Conservation (phyloP, 2,888 invertebrate species). For the Drosophila longiperda region DNA sequence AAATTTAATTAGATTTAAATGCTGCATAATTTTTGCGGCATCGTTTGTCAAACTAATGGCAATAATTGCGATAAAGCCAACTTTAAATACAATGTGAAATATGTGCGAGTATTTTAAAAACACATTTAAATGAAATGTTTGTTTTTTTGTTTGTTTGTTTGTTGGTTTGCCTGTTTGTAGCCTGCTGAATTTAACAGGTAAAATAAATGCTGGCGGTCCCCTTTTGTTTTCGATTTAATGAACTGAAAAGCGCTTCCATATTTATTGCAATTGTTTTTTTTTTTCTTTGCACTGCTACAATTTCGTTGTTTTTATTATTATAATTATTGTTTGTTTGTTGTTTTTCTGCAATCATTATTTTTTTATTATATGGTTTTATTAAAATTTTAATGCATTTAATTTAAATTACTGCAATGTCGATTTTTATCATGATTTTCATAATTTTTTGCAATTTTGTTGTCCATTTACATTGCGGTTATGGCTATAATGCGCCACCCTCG, state of each 20-base stretch:
- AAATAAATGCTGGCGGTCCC: conserved; percentile 63
- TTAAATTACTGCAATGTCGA: conserved; percentile 72
- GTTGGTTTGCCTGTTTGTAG: conserved; percentile 16
- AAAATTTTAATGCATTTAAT: conserved; percentile 74
- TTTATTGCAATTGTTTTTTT: conserved; percentile 64
- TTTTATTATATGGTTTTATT: conserved; percentile 43
- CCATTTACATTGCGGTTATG: conserved; percentile 59
- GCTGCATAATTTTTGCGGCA: conserved; percentile 57
- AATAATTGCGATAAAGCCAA: conserved; percentile 79
- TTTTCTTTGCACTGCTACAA: conserved; percentile 30
- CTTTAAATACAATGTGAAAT: conserved; percentile 58
- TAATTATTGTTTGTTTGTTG: conserved; percentile 69
- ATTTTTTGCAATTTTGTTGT: conserved; percentile 51
- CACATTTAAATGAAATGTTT: conserved; percentile 49
- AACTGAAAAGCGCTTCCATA: conserved; percentile 78
- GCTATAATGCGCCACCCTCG: conserved; percentile 16
- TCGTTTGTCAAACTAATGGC: conserved; percentile 72
- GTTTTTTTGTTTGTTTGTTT: conserved; percentile 41
- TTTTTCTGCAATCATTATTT: conserved; percentile 13
- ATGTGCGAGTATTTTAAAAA: conserved; percentile 44
- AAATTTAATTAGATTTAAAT: conserved; percentile 73
- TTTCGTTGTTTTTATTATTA: conserved; percentile 51
- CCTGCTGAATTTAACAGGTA: conserved; percentile 51
- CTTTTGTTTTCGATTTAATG: conserved; percentile 79
- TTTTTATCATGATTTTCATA: conserved; percentile 64